These are phyloP conservation scores for Lepidochrysops patricia DNA, from an alignment of 2,888 invertebrate genomes.

Conservation along the genomic window DNA sequence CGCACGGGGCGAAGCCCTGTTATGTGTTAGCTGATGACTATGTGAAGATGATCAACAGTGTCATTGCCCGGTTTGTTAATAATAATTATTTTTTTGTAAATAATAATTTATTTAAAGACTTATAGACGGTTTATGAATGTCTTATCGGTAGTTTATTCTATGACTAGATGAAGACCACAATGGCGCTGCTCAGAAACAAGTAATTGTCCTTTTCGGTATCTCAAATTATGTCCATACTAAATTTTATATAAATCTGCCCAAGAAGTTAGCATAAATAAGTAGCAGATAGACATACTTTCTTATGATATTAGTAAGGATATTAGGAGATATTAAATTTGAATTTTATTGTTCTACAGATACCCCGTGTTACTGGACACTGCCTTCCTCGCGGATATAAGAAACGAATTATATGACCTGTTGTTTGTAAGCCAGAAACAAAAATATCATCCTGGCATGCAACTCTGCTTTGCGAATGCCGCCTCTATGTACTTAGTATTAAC, in stretches of 20 bases:
- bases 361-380: slow-evolving; percentile 30
- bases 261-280: too few relatives aligned
- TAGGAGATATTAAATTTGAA: too few relatives aligned
- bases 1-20: slow-evolving; percentile 31
- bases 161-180: too few relatives aligned
- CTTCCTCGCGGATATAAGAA: slow-evolving; percentile 26
- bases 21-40: slow-evolving; percentile 47
- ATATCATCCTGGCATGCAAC: slow-evolving; percentile 36
- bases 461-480: slow-evolving; percentile 38
- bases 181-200: too few relatives aligned
- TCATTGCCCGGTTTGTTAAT: slow-evolving; percentile 50
- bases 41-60: slow-evolving; percentile 39
- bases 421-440: slow-evolving; percentile 24
- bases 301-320: too few relatives aligned
- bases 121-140: too few relatives aligned
- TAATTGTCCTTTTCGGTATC: too few relatives aligned
- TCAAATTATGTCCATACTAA: too few relatives aligned
- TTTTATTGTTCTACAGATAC: slow-evolving; percentile 34
- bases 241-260: background rate
- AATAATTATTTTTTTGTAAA: too few relatives aligned
- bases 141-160: too few relatives aligned
- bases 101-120: too few relatives aligned
- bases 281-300: too few relatives aligned
- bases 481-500: slow-evolving; percentile 31
- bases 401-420: slow-evolving; percentile 30